A percentile compares a stretch with the other conserved stretches of the same genome.
Evolutionary conservation across 2,888 invertebrate species (phyloP).

Genomic region (Furcula furcula): DNA sequence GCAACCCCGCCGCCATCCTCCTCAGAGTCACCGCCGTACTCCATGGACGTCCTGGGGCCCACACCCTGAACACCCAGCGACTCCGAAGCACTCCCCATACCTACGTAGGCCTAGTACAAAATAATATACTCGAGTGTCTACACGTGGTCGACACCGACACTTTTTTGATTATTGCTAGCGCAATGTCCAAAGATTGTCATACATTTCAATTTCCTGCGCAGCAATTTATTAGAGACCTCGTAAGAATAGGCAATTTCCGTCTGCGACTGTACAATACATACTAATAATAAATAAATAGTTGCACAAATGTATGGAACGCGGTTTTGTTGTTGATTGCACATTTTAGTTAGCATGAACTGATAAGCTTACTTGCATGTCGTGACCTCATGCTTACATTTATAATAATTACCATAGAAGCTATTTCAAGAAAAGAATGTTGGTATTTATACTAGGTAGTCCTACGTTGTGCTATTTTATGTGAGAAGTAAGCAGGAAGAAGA

Average conservation of each 20-base stretch:
- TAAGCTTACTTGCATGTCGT: conserved; percentile 27
- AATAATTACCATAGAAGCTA: conserved; percentile 23
- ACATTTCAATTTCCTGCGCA: not conserved
- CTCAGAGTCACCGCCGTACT: too few species aligned
- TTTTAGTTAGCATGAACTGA: conserved; percentile 9
- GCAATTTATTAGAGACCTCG: not conserved
- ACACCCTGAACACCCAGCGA: too few species aligned
- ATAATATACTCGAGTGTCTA: too few species aligned
- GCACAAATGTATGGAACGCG: conserved; percentile 4
- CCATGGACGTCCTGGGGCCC: too few species aligned
- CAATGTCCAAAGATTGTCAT: not conserved
- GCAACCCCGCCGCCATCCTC: too few species aligned
- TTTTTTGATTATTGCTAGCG: conserved; percentile 7
- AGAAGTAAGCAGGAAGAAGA: too few species aligned
- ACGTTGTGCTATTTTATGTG: too few species aligned
- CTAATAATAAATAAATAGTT: conserved; percentile 1
- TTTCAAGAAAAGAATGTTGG: conserved; percentile 12
- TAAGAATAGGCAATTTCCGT: not conserved
- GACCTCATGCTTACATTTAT: conserved; percentile 20
- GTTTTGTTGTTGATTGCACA: conserved; percentile 8
- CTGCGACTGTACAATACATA: not conserved
- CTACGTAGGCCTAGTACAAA: too few species aligned
- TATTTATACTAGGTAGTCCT: not conserved
- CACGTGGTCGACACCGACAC: too few species aligned
- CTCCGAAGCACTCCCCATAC: too few species aligned